Percentiles rank a stretch among this genome's conserved stretches.
Conservation (phyloP, 2,888 invertebrate species). For the Stenichneumon culpator region DNA sequence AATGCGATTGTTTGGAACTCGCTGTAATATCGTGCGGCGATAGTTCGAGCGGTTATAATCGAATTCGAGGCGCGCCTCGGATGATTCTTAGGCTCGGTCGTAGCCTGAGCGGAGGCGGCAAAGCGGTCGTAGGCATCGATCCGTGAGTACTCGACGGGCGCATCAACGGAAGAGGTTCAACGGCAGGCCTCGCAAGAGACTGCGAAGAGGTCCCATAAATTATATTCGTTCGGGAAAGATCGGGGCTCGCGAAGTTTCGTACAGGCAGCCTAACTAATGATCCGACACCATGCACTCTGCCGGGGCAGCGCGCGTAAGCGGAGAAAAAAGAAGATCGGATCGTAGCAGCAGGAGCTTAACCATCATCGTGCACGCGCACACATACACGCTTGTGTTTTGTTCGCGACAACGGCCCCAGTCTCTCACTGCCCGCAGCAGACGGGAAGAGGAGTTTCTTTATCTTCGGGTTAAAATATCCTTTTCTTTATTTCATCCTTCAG, state of each 20-base stretch:
- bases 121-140: constrained; percentile 44
- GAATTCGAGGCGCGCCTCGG: constrained; percentile 68
- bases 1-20: neutral
- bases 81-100: constrained; percentile 35
- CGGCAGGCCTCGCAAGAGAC: constrained; percentile 9
- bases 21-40: neutral
- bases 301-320: neutral
- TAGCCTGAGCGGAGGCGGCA: constrained; percentile 29
- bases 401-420: constrained; percentile 35
- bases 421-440: constrained; percentile 31
- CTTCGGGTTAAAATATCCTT: constrained; percentile 12
- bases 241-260: constrained; percentile 42
- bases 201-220: constrained; percentile 45
- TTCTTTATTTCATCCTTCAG: constrained; percentile 16
- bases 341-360: constrained; percentile 29
- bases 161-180: constrained; percentile 16
- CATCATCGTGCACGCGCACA: neutral
- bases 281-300: constrained; percentile 56
- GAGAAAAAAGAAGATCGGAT: constrained; percentile 29
- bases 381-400: constrained; percentile 10
- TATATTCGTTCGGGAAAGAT: constrained; percentile 54
- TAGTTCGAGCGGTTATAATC: constrained; percentile 67
- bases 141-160: constrained; percentile 24
- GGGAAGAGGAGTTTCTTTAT: constrained; percentile 41
- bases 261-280: constrained; percentile 56